Evolutionary conservation across 1,140 invertebrate genomes (phyloP), one percentile per base, ranked within the genome.

Genomic region (Drosophila micromelanica): DNA sequence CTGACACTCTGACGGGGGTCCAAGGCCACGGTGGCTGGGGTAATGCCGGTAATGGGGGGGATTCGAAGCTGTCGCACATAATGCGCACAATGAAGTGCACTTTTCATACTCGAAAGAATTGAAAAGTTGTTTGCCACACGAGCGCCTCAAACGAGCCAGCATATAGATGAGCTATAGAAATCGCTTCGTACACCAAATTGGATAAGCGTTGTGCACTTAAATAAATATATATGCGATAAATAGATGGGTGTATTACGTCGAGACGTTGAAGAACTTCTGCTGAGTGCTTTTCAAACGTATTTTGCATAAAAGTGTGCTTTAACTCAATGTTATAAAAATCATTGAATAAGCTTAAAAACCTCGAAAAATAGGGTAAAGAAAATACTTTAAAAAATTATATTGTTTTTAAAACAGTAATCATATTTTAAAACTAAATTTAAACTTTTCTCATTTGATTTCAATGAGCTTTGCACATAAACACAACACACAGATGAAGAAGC

Each of bases 71-170:
- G 84, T 89, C 84, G 76, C 76, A 73, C 71, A 80, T 91, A 91
- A 91, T 91, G 78, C 84, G 72, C 77, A 81, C 74, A 90, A 90
- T 90, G 89, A 90, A 90, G 82, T 90, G 89, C 80, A 91, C 80
- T 90, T 84, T 81, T 89, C 90, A 79, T 77, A 79, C 64, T 81
- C 73, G 76, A 72, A 59, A 57, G 74, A 90, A 90, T 90, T 91
- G 80, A 79, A 81, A 89, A 89, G 72, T 89, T 87, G 84, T 87
- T 81, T 76, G 65, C 80, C 64, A 73, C 63, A 51, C 54, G 38
- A 64, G 54, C 49, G 59, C 63, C 27, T 20, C 27, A 32, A 51
- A 61, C 13, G 52, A 48, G 43, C 12, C 4, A 35, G 62, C 9
- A 38, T 13, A 30, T 3, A 55, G 62, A 46, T 45, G 61, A 52